Evolutionary conservation across 2,888 invertebrate genomes (phyloP).

Genomic region (Agrochola macilenta): DNA sequence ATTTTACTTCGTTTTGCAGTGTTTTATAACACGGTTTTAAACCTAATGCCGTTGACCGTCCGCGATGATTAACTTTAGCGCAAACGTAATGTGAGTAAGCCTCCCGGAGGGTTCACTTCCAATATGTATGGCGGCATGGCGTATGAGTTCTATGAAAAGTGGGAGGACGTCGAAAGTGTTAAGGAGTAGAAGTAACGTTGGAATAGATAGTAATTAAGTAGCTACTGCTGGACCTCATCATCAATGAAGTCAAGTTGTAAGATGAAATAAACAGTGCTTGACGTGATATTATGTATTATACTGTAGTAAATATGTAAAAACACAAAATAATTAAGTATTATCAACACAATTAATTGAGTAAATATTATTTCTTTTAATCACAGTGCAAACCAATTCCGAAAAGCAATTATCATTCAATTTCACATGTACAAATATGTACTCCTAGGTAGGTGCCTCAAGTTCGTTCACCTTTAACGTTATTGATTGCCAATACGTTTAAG

Average conservation of each 20-base stretch:
- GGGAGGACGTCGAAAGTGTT: no score
- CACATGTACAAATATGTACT: slow-evolving; percentile 15
- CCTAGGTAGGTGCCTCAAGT: slow-evolving; percentile 7
- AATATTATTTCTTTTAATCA: slow-evolving; percentile 16
- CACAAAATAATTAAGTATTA: slow-evolving; percentile 1
- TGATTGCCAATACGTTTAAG: slow-evolving; percentile 35
- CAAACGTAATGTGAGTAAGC: no score
- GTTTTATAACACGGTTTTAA: no score
- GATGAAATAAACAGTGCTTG: not conserved
- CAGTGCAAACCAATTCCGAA: slow-evolving; percentile 26
- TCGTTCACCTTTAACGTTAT: slow-evolving; percentile 40
- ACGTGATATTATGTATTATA: not conserved
- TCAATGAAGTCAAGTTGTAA: slow-evolving; percentile 2
- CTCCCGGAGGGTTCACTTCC: no score
- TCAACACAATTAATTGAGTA: slow-evolving; percentile 12
- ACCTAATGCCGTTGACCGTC: no score
- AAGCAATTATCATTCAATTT: slow-evolving; percentile 37
- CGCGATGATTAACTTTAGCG: no score
- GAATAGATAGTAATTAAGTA: not conserved
- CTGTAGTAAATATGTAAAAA: not conserved
- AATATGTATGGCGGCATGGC: no score
- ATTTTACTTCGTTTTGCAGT: no score
- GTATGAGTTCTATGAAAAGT: no score
- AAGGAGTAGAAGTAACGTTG: not conserved
- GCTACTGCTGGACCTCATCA: not conserved